These are phyloP conservation scores for Eupristina koningsbergeri DNA, from an alignment of 1,140 invertebrate species.

Conservation along the genomic window DNA sequence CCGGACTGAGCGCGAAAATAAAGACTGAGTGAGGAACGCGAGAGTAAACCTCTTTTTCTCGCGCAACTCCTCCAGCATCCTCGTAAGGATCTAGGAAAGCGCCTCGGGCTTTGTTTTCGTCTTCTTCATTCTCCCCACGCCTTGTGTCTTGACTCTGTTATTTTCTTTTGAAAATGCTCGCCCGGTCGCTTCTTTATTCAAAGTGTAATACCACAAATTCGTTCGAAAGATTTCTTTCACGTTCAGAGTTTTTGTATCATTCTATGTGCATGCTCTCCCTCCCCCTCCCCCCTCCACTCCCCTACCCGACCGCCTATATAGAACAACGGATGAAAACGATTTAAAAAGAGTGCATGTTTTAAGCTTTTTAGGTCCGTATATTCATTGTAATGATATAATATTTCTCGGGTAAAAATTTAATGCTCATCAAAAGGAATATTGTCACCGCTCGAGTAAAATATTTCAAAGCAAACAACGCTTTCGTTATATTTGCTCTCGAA, in stretches of 20 bases:
- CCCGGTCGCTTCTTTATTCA: constrained; percentile 1
- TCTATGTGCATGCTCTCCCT: background rate
- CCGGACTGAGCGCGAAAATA: background rate
- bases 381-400: background rate
- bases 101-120: constrained; percentile 19
- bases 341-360: background rate
- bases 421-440: background rate
- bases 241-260: background rate
- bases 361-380: background rate
- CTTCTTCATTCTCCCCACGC: background rate
- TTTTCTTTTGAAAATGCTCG: background rate
- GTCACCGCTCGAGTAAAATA: background rate
- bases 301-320: background rate
- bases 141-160: background rate
- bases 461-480: background rate
- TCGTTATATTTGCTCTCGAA: background rate
- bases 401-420: background rate
- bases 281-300: background rate
- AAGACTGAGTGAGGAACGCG: background rate
- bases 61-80: background rate
- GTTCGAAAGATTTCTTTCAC: constrained; percentile 9
- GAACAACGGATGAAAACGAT: background rate
- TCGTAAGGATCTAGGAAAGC: constrained; percentile 23
- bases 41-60: constrained; percentile 1
- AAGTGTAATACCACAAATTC: constrained; percentile 21